A percentile compares a stretch with the other conserved stretches of the same genome.
These are phyloP conservation scores for Haemorhous mexicanus DNA, from an alignment of 2,113 vertebrate genomes.

Conservation along the genomic window DNA sequence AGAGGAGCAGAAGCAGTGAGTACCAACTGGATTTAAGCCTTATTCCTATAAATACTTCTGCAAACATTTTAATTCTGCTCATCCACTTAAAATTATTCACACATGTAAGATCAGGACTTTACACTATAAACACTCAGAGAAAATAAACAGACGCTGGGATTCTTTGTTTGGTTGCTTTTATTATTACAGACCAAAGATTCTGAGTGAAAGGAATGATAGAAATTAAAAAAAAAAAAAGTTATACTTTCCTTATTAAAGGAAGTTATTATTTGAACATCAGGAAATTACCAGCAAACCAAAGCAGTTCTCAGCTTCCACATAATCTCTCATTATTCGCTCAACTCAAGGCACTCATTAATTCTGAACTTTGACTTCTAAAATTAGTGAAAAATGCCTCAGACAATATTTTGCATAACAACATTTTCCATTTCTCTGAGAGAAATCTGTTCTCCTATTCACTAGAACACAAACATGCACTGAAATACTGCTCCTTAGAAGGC, in stretches of 20 bases:
- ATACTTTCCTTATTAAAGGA: not conserved
- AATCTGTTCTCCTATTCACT: not conserved
- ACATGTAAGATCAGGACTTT: not conserved
- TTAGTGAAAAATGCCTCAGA: not conserved
- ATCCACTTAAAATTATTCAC: conserved; percentile 33
- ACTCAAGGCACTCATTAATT: not conserved
- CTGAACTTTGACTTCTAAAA: not conserved
- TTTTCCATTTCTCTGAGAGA: not conserved
- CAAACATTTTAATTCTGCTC: conserved; percentile 33
- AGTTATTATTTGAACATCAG: not conserved
- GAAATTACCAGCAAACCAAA: not conserved
- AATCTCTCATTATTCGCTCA: not conserved
- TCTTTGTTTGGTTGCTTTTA: not conserved
- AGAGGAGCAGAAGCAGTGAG: not conserved
- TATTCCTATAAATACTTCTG: conserved; percentile 25
- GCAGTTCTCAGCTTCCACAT: not conserved
- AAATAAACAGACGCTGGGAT: not conserved
- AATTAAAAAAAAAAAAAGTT: not conserved
- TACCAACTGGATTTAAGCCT: not conserved
- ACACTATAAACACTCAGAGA: not conserved
- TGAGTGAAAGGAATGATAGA: not conserved
- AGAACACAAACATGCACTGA: not conserved
- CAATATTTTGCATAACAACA: not conserved
- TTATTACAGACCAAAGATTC: not conserved
- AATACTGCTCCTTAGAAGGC: not conserved